Conservation (phyloP, 1,140 invertebrate genomes). For the Drosophila sp. region DNA sequence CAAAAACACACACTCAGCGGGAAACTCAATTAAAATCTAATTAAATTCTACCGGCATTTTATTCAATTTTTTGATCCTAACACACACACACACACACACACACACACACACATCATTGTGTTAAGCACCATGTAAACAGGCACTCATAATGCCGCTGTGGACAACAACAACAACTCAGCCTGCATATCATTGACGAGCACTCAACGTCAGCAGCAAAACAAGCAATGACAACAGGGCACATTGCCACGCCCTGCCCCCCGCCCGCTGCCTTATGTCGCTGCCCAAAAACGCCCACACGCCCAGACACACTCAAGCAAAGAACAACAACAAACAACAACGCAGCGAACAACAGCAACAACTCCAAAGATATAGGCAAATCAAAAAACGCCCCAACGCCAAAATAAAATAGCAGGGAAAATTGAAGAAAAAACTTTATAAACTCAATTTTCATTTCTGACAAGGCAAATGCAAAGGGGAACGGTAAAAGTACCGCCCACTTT, state of each 20-base stretch:
- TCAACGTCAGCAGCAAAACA: slow-evolving; percentile 81
- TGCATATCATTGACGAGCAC: slow-evolving; percentile 81
- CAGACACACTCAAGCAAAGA: slow-evolving; percentile 57
- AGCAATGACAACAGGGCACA: slow-evolving; percentile 73
- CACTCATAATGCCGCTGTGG: slow-evolving; percentile 65
- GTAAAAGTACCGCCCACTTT: slow-evolving; percentile 66
- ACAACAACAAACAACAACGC: slow-evolving; percentile 18
- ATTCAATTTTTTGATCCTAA: slow-evolving; percentile 65
- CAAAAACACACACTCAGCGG: slow-evolving; percentile 21
- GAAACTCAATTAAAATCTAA: slow-evolving; percentile 80
- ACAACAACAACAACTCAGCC: slow-evolving; percentile 62
- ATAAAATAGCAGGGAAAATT: slow-evolving; percentile 20
- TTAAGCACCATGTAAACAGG: slow-evolving; percentile 78
- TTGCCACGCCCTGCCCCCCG: slow-evolving; percentile 41
- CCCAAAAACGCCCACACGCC: slow-evolving; percentile 46
- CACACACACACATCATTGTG: slow-evolving; percentile 19
- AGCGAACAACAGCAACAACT: too few relatives aligned
- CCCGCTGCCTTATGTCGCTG: slow-evolving; percentile 22
- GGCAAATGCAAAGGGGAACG: too few relatives aligned
- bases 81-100: slow-evolving; percentile 19
- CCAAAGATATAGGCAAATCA: slow-evolving; percentile 40
- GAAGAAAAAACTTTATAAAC: slow-evolving; percentile 71
- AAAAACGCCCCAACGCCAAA: slow-evolving; percentile 33
- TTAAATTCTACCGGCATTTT: slow-evolving; percentile 80
- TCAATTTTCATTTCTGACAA: slow-evolving; percentile 76